phyloP scores from a whole-genome alignment of 2,888 invertebrate genomes.

The Hirudinaria manillensis region DNA sequence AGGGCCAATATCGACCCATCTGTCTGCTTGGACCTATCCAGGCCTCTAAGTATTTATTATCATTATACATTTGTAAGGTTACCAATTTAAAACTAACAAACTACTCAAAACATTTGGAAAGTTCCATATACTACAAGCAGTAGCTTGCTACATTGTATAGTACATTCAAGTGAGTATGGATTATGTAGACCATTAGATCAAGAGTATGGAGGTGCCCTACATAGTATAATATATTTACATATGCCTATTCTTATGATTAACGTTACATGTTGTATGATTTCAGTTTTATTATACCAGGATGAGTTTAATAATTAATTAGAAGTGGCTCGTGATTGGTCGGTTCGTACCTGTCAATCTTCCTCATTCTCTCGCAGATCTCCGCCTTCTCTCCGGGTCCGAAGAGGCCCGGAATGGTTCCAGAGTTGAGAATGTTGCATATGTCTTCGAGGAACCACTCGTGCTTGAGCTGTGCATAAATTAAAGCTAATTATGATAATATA shows the following conservation, averaged over 20 bases:
- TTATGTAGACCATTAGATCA: too few species aligned
- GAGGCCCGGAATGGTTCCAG: slow-evolving; percentile 87
- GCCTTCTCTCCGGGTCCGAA: slow-evolving; percentile 77
- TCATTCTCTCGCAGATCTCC: slow-evolving; percentile 87
- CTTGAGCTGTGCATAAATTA: slow-evolving; percentile 35
- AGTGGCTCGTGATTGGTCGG: too few species aligned
- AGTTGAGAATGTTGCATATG: slow-evolving; percentile 81
- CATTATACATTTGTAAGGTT: background rate
- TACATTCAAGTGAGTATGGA: too few species aligned
- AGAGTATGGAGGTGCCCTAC: too few species aligned
- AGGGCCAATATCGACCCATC: slow-evolving; percentile 84
- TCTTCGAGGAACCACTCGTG: slow-evolving; percentile 83
- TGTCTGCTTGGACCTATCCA: slow-evolving; percentile 63
- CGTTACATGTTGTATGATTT: too few species aligned
- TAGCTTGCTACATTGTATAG: too few species aligned
- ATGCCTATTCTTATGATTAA: background rate
- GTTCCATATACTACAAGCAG: too few species aligned
- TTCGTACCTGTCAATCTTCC: slow-evolving; percentile 70
- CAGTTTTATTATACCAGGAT: too few species aligned
- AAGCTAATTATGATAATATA: background rate
- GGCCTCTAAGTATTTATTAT: slow-evolving; percentile 49
- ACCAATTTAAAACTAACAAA: background rate
- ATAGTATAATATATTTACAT: background rate
- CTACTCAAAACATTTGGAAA: background rate
- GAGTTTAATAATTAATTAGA: too few species aligned